These are phyloP conservation scores for Acipenser transmontanus DNA, from an alignment of 2,797 vertebrate genomes.

Conservation along the genomic window DNA sequence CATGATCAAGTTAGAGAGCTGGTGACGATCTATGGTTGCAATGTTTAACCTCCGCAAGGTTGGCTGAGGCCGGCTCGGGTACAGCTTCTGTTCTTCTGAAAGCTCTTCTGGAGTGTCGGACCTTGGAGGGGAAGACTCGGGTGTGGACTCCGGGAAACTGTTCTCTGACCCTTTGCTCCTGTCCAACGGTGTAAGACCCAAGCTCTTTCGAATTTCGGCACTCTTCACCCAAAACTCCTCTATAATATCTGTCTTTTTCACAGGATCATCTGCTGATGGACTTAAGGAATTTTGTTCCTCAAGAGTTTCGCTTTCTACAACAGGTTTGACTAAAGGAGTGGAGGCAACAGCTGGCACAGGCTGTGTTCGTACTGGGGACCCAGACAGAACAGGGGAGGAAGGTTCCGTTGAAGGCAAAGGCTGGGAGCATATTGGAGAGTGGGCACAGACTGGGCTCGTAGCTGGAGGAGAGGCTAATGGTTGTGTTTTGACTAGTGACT, in stretches of 20 bases:
- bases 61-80: slow-evolving; percentile 54
- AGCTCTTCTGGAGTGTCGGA: slow-evolving; percentile 42
- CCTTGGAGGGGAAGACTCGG: slow-evolving; percentile 50
- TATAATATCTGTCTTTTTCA: slow-evolving; percentile 79
- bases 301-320: slow-evolving; percentile 36
- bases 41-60: slow-evolving; percentile 70
- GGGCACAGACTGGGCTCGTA: slow-evolving; percentile 45
- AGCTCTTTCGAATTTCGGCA: slow-evolving; percentile 86
- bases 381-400: slow-evolving; percentile 59
- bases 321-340: slow-evolving; percentile 63
- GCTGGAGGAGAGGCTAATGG: slow-evolving; percentile 52
- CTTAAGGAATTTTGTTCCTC: slow-evolving; percentile 49
- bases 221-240: slow-evolving; percentile 96
- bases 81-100: slow-evolving; percentile 57
- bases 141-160: slow-evolving; percentile 32
- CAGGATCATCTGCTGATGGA: slow-evolving; percentile 54
- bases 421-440: slow-evolving; percentile 83
- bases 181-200: slow-evolving; percentile 78
- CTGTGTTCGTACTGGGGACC: slow-evolving; percentile 81
- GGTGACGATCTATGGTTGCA: slow-evolving; percentile 66
- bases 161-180: slow-evolving; percentile 64
- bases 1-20: slow-evolving; percentile 55
- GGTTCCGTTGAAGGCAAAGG: slow-evolving; percentile 75
- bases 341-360: slow-evolving; percentile 75
- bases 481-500: slow-evolving; percentile 53